These are phyloP conservation scores for Drosophila triauraria DNA, from an alignment of 1,140 invertebrate species.

Conservation along the genomic window DNA sequence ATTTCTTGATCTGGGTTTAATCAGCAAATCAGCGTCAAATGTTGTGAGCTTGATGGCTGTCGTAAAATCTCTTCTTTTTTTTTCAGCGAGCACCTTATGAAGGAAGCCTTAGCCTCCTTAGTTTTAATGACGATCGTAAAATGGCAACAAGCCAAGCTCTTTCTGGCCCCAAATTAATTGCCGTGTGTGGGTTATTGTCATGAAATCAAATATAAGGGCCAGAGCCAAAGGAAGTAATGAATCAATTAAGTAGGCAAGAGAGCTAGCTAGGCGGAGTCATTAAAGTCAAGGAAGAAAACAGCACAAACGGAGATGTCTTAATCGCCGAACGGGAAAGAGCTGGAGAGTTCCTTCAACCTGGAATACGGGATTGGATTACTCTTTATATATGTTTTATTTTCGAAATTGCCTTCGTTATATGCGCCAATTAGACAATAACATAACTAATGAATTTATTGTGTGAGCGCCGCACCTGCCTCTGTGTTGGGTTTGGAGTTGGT, in stretches of 20 bases:
- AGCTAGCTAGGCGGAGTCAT: slow-evolving; percentile 9
- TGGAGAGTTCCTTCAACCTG: slow-evolving; percentile 40
- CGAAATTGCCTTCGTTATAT: slow-evolving; percentile 77
- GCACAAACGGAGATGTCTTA: slow-evolving; percentile 7
- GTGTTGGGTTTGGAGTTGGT: slow-evolving; percentile 7
- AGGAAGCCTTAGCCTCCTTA: slow-evolving; percentile 5
- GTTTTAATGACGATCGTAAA: slow-evolving; percentile 65
- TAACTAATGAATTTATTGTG: slow-evolving; percentile 80
- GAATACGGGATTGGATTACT: slow-evolving; percentile 3
- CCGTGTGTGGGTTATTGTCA: slow-evolving; percentile 38
- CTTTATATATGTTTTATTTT: slow-evolving; percentile 25
- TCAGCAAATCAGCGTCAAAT: slow-evolving; percentile 59
- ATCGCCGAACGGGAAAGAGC: slow-evolving; percentile 4
- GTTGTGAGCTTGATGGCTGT: slow-evolving; percentile 61
- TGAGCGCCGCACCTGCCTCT: slow-evolving; percentile 31
- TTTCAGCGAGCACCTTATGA: slow-evolving; percentile 12
- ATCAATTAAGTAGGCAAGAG: slow-evolving; percentile 55
- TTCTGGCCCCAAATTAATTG: slow-evolving; percentile 51
- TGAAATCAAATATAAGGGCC: slow-evolving; percentile 25
- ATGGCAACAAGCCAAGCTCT: slow-evolving; percentile 58
- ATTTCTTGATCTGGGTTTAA: slow-evolving; percentile 30
- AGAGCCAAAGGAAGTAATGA: slow-evolving; percentile 62
- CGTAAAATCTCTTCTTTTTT: slow-evolving; percentile 44
- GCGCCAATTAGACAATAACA: slow-evolving; percentile 80
- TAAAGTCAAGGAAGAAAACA: slow-evolving; percentile 35